Percentiles rank a stretch among this genome's conserved stretches.
These are phyloP conservation scores for Morone chrysops DNA, from an alignment of 2,113 vertebrate genomes.

Conservation along the genomic window DNA sequence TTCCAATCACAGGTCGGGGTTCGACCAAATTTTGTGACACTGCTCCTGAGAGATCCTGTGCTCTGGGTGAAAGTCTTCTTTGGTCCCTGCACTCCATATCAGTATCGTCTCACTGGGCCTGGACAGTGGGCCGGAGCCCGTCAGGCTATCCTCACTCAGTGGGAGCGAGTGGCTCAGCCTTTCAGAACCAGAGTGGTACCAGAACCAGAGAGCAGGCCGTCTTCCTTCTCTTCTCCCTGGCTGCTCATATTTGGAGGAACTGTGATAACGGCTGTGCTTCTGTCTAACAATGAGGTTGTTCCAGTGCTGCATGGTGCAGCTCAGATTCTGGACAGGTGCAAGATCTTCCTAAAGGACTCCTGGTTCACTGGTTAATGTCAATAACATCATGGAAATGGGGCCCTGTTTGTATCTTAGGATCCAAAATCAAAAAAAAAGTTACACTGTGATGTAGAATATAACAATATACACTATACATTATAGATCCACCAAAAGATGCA, in stretches of 20 bases:
- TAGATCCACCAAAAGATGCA: not conserved
- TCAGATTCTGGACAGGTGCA: constrained; percentile 24
- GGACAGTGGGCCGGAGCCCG: constrained; percentile 90
- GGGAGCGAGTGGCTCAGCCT: constrained; percentile 86
- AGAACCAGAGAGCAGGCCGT: constrained; percentile 5
- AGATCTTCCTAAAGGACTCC: not conserved
- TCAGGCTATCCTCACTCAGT: constrained; percentile 89
- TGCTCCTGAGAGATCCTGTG: constrained; percentile 87
- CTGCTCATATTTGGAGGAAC: constrained; percentile 52
- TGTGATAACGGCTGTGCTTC: constrained; percentile 53
- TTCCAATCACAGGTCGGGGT: constrained; percentile 78
- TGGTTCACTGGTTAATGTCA: constrained; percentile 10
- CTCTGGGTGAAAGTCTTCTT: constrained; percentile 87
- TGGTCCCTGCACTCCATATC: constrained; percentile 92
- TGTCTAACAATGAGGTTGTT: constrained; percentile 47
- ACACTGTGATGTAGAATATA: not conserved
- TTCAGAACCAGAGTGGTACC: constrained; percentile 85
- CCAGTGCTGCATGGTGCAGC: constrained; percentile 42
- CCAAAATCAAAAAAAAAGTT: not conserved
- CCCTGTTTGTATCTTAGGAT: not conserved
- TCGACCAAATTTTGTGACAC: constrained; percentile 81
- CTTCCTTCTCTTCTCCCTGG: constrained; percentile 22
- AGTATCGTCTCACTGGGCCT: constrained; percentile 90
- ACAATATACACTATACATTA: not conserved
- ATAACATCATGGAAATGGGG: not conserved